Conservation (phyloP, 2,888 invertebrate genomes). For the Congeria kusceri region DNA sequence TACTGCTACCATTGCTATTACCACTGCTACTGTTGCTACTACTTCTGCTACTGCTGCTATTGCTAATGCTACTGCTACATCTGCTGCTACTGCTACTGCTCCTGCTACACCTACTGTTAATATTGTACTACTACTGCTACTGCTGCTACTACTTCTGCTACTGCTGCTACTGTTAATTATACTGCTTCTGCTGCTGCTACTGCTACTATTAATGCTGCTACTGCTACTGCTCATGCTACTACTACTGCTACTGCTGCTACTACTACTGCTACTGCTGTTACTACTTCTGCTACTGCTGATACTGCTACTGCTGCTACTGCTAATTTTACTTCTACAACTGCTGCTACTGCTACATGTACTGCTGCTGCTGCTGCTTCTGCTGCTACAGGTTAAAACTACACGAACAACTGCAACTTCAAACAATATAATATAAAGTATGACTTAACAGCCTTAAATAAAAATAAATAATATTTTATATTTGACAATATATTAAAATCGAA, state of each 20-base stretch:
- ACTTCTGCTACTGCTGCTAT: slow-evolving; percentile 8
- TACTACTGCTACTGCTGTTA: slow-evolving; percentile 1
- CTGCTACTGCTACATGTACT: slow-evolving; percentile 8
- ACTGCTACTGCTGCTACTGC: slow-evolving; percentile 10
- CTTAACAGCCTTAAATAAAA: too few species aligned
- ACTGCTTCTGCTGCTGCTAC: slow-evolving; percentile 3
- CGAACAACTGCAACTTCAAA: too few species aligned
- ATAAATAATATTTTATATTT: too few species aligned
- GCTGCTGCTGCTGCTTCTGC: slow-evolving; percentile 9
- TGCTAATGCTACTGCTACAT: slow-evolving; percentile 16
- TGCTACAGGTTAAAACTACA: background rate
- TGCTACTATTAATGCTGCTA: background rate
- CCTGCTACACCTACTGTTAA: slow-evolving; percentile 25
- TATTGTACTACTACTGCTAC: slow-evolving; percentile 17
- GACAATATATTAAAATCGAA: too few species aligned
- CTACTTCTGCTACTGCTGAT: slow-evolving; percentile 10
- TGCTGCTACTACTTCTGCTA: slow-evolving; percentile 10
- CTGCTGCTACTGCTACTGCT: slow-evolving; percentile 33
- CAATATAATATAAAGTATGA: too few species aligned
- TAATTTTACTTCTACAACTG: background rate
- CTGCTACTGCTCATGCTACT: slow-evolving; percentile 12
- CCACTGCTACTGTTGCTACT: slow-evolving; percentile 13
- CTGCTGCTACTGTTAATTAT: slow-evolving; percentile 9
- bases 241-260: slow-evolving; percentile 11
- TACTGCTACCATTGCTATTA: slow-evolving; percentile 31